Evolutionary conservation across 2,113 vertebrate genomes (phyloP).

Genomic region (Pipra filicauda): DNA sequence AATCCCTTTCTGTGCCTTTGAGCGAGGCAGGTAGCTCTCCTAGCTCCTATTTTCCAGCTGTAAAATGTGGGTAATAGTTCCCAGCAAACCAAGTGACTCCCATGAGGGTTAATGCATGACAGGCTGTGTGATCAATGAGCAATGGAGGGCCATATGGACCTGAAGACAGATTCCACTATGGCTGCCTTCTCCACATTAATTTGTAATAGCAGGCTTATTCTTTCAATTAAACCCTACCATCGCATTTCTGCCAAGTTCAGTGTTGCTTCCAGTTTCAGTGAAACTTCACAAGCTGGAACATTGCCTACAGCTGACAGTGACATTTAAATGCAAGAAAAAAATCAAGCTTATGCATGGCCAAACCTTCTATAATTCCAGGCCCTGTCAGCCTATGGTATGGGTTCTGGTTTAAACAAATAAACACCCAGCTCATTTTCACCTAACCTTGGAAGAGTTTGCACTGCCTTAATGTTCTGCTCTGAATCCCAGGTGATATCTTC

Average conservation of each 20-base stretch:
- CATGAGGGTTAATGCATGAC: not conserved
- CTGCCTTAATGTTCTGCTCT: not conserved
- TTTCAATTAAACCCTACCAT: constrained; percentile 42
- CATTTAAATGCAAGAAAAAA: constrained; percentile 52
- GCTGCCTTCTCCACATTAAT: constrained; percentile 46
- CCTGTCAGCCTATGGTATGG: not conserved
- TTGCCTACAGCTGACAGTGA: constrained; percentile 56
- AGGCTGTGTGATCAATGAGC: constrained; percentile 10
- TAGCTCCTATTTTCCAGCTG: constrained; percentile 32
- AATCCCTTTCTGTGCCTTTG: not conserved
- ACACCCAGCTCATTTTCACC: not conserved
- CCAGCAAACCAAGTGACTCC: not conserved
- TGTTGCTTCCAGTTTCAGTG: constrained; percentile 35
- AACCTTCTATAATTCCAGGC: not conserved
- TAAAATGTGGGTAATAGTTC: not conserved
- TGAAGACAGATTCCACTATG: not conserved
- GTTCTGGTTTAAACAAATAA: constrained; percentile 46
- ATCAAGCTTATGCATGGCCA: constrained; percentile 12
- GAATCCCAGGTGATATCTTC: not conserved
- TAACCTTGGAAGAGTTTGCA: not conserved
- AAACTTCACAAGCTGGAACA: constrained; percentile 55
- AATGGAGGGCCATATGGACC: constrained; percentile 22
- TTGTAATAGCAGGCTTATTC: constrained; percentile 49
- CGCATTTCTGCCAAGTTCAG: constrained; percentile 55
- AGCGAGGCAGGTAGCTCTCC: not conserved